Evolutionary conservation across 2,797 vertebrate species (phyloP).

Genomic region (Perodicticus potto): DNA sequence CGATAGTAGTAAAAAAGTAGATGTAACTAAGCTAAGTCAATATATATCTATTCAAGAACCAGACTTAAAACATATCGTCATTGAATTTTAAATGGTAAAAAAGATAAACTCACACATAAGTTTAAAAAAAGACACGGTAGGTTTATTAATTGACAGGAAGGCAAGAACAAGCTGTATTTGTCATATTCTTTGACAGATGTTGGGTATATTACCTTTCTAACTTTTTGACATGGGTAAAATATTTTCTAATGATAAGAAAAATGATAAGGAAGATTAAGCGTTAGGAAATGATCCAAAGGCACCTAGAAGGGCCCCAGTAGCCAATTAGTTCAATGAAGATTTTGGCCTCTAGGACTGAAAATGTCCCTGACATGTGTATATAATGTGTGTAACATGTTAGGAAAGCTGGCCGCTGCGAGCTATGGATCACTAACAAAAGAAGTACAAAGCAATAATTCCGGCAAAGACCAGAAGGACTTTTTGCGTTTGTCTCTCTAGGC

Average conservation of each 20-base stretch:
- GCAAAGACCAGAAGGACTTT: background rate
- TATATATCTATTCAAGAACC: background rate
- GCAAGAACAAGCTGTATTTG: background rate
- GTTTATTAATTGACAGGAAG: background rate
- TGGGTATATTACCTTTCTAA: background rate
- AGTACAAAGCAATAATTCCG: background rate
- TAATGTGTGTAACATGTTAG: background rate
- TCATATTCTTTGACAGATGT: background rate
- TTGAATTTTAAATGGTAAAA: background rate
- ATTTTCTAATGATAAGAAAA: background rate
- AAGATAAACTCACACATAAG: background rate
- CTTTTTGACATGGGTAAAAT: background rate
- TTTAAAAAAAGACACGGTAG: background rate
- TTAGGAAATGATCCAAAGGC: background rate
- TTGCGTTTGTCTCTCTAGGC: background rate
- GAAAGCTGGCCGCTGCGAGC: background rate
- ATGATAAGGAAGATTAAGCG: background rate
- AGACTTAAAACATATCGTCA: background rate
- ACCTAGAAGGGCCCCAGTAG: background rate
- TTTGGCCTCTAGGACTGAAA: slow-evolving; percentile 3
- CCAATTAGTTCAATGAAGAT: background rate
- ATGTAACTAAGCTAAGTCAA: background rate
- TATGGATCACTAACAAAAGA: background rate
- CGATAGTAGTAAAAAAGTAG: background rate
- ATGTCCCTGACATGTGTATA: background rate